Evolutionary conservation across 2,888 invertebrate species (phyloP), one percentile per base, ranked within the genome.

Genomic region (Drosophila basisetae): DNA sequence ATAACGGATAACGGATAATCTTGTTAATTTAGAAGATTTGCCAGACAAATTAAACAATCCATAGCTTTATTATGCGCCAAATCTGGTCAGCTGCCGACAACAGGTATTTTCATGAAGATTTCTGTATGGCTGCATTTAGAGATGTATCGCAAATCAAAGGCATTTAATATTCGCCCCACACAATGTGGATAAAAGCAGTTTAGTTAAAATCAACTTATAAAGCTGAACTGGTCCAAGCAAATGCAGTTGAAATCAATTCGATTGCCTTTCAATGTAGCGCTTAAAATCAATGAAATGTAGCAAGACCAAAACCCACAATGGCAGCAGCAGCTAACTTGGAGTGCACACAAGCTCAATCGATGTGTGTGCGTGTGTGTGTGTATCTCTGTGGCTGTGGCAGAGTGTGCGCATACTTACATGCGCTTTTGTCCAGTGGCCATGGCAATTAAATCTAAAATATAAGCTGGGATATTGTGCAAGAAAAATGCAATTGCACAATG

Each of bases 401-500:
- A 18, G 66, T 50, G 60, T 61, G 54, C 56, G 72, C 68, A 76
- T 82, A 91, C 92, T 92, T 92, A 93, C 93, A 93, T 93, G 90
- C 92, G 92, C 87, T 93, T 93, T 83, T 93, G 93, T 90, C 94
- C 93, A 65, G 92, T 92, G 79, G 88, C 90, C 88, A 92, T 84
- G 79, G 94, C 94, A 91, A 93, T 91, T 90, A 93, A 91, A 92
- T 94, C 94, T 89, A 94, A 92, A 77, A 93, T 91, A 91, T 93
- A 93, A 89, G 92, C 94, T 60, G 94, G 94, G 74, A 94, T 91
- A 82, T 92, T 92, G 91, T 94, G 94, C 78, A 93, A 91, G 80
- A 93, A 84, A 86, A 94, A 92, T 84, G 92, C 91, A 84, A 92
- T 89, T 80, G 92, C 85, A 79, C 91, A 91, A 90, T 93, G 92